Evolutionary conservation across 1,140 invertebrate genomes (phyloP), one percentile per base, ranked within the genome.

Genomic region (Penaeus indicus): DNA sequence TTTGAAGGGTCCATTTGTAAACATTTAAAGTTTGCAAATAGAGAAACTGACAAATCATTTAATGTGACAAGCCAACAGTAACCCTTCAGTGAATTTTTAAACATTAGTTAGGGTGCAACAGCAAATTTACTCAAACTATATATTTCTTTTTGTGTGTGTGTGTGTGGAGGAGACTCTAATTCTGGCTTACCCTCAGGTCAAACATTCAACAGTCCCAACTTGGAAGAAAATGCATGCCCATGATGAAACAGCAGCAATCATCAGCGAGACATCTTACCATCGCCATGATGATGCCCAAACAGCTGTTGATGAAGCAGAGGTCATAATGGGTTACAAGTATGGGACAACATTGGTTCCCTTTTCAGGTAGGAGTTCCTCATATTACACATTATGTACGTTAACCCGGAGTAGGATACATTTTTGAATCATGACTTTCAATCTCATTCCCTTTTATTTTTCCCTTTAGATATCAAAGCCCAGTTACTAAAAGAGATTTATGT

Each of bases 301-400:
- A 19, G 92, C 92, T 81, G 91, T 94, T 32, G 92, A 93, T 1
- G 92, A 92, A 84, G 92, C 93, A 47, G 93, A 94, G 72, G 92
- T 93, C 60, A 92, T 94, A 72, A 91, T 92, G 90, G 94, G 94
- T 92, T 94, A 93, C 92, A 92, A 92, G 86, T 94, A 94, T 92
- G 94, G 94, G 5, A 93, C 93, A 64, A 94, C 93, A 32, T 90
- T 94, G 32, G 94, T 94, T 11, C 94, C 94, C 7, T 94, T 94
- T 67, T 88, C 90, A 63, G 90, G 91, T 91, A 32, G 78, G 85
- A 54, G 54, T 13, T 54, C 10, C 54, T 54, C 11, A 10, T 47
- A 47, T 47, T 47, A 47, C 47, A 3, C 11, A 16, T 54, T 54
- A 54, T 54, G 54, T 16, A 13, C 16, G 10, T 54, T 11, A 11